Evolutionary conservation across 2,797 vertebrate species (phyloP).

Genomic region (Mormyrus hasselquistii): DNA sequence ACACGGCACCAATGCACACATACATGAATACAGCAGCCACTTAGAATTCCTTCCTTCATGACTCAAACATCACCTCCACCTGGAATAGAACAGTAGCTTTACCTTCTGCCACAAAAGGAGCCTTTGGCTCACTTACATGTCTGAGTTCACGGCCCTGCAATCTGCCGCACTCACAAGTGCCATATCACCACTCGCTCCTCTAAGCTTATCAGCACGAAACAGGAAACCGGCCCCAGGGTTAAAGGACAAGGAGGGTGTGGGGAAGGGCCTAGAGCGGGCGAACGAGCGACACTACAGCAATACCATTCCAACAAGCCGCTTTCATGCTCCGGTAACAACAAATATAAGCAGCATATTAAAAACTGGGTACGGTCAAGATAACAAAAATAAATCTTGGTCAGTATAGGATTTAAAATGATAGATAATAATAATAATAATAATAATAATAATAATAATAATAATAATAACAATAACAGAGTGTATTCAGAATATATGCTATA

Average conservation of each 20-base stretch:
- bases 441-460: not conserved
- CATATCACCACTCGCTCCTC: slow-evolving; percentile 8
- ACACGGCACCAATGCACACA: not conserved
- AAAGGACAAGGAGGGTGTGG: slow-evolving; percentile 7
- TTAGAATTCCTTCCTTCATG: not conserved
- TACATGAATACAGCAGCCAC: not conserved
- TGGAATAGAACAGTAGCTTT: slow-evolving; percentile 29
- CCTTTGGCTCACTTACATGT: slow-evolving; percentile 8
- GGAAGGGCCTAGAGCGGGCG: not conserved
- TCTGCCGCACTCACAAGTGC: slow-evolving; percentile 30
- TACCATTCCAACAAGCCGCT: slow-evolving; percentile 5
- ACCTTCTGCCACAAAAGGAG: not conserved
- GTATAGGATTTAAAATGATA: not conserved
- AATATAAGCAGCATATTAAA: not conserved
- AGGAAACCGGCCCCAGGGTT: slow-evolving; percentile 30
- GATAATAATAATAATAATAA: not conserved
- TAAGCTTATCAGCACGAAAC: slow-evolving; percentile 16
- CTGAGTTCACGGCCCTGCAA: slow-evolving; percentile 21
- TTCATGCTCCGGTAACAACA: not conserved
- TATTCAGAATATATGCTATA: not conserved
- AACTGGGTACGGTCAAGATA: not conserved
- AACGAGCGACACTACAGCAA: not conserved
- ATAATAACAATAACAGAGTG: not conserved
- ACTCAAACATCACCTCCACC: not conserved
- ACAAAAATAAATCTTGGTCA: not conserved